Evolutionary conservation across 2,797 vertebrate genomes (phyloP).

Genomic region (Sebastiscus albofasciatus): DNA sequence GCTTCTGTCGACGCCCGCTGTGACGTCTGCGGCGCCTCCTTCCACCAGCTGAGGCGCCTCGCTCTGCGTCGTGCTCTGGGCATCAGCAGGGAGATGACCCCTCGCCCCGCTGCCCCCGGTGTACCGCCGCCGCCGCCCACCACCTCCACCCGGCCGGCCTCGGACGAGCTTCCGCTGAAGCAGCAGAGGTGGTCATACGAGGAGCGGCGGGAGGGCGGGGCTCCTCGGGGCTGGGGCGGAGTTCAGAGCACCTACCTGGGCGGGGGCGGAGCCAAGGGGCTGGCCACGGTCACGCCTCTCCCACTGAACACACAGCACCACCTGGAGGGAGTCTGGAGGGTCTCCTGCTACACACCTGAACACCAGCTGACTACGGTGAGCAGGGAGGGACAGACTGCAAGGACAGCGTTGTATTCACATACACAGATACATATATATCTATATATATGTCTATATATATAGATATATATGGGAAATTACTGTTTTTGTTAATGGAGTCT

Average conservation of each 20-base stretch:
- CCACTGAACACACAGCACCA: slow-evolving; percentile 88
- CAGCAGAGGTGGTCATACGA: slow-evolving; percentile 47
- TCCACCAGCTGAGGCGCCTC: slow-evolving; percentile 87
- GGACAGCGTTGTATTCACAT: background rate
- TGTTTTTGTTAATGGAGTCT: background rate
- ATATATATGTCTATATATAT: too few relatives aligned
- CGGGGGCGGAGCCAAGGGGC: slow-evolving; percentile 82
- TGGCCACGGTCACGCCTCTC: slow-evolving; percentile 90
- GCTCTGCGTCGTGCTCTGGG: slow-evolving; percentile 86
- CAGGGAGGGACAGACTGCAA: background rate
- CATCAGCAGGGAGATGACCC: slow-evolving; percentile 58
- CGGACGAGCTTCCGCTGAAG: slow-evolving; percentile 29
- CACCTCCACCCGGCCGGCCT: background rate
- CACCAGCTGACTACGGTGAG: slow-evolving; percentile 65
- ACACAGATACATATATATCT: too few relatives aligned
- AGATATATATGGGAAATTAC: too few relatives aligned
- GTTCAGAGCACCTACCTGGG: slow-evolving; percentile 64
- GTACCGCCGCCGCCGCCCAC: too few relatives aligned
- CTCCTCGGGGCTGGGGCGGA: slow-evolving; percentile 74
- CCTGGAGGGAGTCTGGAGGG: slow-evolving; percentile 92
- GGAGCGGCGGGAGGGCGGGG: slow-evolving; percentile 71
- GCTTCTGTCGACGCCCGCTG: slow-evolving; percentile 79
- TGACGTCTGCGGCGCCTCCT: slow-evolving; percentile 84
- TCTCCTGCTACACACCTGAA: slow-evolving; percentile 86
- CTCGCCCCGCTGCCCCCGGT: slow-evolving; percentile 51